These are phyloP conservation scores for Actinernus sp. DNA, from an alignment of 92 coral and sea anemone species.

Conservation along the genomic window DNA sequence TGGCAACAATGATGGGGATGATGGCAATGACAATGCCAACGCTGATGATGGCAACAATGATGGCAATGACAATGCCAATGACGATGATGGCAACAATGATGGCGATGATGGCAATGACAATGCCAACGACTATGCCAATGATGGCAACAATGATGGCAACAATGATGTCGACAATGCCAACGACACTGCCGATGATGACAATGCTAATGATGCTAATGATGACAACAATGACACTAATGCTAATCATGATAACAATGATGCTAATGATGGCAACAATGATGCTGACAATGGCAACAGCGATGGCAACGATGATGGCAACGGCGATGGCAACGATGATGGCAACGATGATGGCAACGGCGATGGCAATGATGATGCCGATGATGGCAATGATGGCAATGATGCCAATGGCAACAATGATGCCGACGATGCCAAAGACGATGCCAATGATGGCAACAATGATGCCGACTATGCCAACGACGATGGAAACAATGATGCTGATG, in stretches of 20 bases:
- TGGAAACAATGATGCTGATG: constrained; percentile 8
- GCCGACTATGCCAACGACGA: not conserved
- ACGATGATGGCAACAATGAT: not conserved
- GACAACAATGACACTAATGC: constrained; percentile 1
- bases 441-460: not conserved
- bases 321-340: not conserved
- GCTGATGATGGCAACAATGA: not conserved
- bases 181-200: not conserved
- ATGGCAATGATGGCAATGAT: not conserved
- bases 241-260: not conserved
- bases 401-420: not conserved
- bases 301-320: not conserved
- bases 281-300: not conserved
- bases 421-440: no score
- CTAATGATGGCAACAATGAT: no score
- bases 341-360: not conserved
- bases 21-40: no score
- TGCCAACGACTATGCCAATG: constrained; percentile 5
- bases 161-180: constrained; percentile 7
- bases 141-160: not conserved
- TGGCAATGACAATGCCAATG: not conserved
- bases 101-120: not conserved
- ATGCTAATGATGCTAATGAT: no score
- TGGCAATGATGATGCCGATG: no score
- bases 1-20: not conserved